Conservation (phyloP, 2,113 vertebrate species). For the Microtus montanus region DNA sequence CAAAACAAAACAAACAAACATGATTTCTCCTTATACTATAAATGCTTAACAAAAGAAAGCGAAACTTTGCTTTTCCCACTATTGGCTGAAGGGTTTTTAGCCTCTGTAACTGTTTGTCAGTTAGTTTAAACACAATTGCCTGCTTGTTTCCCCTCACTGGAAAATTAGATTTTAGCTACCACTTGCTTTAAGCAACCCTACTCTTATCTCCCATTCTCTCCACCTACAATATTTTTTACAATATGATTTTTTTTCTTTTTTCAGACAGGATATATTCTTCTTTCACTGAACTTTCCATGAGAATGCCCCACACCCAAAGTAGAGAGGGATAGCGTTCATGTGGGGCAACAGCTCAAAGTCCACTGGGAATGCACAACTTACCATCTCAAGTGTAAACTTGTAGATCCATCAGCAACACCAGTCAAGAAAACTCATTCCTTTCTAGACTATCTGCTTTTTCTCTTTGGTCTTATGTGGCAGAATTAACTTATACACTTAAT, state of each 20-base stretch:
- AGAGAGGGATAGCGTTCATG: not conserved
- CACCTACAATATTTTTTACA: not conserved
- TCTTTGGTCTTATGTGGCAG: not conserved
- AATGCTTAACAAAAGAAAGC: constrained; percentile 1
- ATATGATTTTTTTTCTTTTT: not conserved
- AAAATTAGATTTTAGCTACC: not conserved
- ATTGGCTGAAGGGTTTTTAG: constrained; percentile 36
- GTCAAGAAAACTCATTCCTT: not conserved
- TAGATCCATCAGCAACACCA: not conserved
- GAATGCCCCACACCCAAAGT: not conserved
- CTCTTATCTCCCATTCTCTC: not conserved
- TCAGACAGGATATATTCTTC: not conserved
- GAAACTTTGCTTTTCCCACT: constrained; percentile 12
- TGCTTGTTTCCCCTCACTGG: not conserved
- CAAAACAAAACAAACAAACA: not conserved
- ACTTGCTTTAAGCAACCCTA: not conserved
- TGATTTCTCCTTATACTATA: not conserved
- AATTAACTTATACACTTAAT: not conserved
- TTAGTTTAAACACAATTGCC: not conserved
- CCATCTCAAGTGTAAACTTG: not conserved
- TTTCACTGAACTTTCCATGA: not conserved
- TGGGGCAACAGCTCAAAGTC: not conserved
- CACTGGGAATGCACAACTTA: not conserved
- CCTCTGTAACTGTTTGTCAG: not conserved
- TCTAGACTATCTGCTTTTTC: not conserved